phyloP scores from a whole-genome alignment of 2,888 invertebrate species.

The Incurvaria masculella region DNA sequence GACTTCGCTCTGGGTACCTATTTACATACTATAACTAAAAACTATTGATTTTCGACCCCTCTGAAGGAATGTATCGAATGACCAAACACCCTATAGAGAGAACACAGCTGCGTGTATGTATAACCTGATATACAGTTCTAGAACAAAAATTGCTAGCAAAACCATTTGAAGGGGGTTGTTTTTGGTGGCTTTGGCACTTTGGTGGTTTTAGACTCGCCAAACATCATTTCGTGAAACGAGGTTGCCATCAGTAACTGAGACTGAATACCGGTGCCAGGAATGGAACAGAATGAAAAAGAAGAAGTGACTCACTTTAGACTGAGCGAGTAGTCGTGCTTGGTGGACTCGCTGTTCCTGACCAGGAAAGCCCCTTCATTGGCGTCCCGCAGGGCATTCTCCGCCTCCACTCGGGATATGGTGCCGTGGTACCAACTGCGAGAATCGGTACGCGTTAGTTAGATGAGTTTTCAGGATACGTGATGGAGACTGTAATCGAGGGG shows the following conservation, averaged over 20 bases:
- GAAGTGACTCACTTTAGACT: constrained; percentile 81
- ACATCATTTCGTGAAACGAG: no score
- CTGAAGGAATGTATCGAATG: not conserved
- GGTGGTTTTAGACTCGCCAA: constrained; percentile 1
- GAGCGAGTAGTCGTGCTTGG: constrained; percentile 89
- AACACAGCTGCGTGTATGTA: not conserved
- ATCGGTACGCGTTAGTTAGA: no score
- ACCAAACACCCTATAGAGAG: not conserved
- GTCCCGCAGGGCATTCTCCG: constrained; percentile 81
- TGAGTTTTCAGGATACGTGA: no score
- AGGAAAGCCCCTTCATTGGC: constrained; percentile 90
- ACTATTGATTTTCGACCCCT: not conserved
- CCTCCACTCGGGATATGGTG: constrained; percentile 85
- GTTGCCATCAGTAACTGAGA: not conserved
- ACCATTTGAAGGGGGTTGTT: no score
- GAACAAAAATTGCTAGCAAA: no score
- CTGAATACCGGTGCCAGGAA: no score
- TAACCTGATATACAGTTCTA: no score
- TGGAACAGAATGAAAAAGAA: no score
- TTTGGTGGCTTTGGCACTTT: no score
- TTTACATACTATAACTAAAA: constrained; percentile 14
- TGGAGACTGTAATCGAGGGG: no score
- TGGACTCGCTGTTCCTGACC: constrained; percentile 91
- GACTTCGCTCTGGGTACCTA: no score
- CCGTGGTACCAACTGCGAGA: constrained; percentile 89